phyloP scores from a whole-genome alignment of 2,797 vertebrate species.

The Huso huso region DNA sequence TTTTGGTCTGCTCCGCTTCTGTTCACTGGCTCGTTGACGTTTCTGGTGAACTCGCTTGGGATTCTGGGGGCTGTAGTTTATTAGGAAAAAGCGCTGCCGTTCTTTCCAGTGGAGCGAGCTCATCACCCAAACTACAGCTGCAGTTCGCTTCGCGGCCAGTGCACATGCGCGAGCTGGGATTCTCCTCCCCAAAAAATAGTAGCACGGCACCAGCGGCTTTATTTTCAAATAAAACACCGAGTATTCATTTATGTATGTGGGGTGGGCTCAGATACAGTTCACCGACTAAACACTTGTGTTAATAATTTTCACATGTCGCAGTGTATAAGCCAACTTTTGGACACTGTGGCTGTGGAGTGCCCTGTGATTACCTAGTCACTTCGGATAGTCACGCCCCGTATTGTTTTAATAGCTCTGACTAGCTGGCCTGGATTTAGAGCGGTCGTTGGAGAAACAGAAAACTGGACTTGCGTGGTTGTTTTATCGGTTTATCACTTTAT shows the following conservation, averaged over 20 bases:
- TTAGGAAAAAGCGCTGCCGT: not conserved
- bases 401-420: not conserved
- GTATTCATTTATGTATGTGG: too few relatives aligned
- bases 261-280: too few relatives aligned
- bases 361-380: not conserved
- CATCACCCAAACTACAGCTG: constrained; percentile 54
- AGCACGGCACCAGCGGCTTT: constrained; percentile 9
- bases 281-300: too few relatives aligned
- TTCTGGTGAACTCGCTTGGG: constrained; percentile 54
- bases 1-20: constrained; percentile 77
- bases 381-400: not conserved
- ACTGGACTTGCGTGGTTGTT: not conserved
- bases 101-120: not conserved
- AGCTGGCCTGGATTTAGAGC: not conserved
- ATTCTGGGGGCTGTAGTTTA: constrained; percentile 60
- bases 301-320: too few relatives aligned
- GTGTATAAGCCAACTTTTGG: too few relatives aligned
- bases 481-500: too few relatives aligned
- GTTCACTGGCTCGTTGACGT: constrained; percentile 68
- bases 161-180: constrained; percentile 43
- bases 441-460: constrained; percentile 1
- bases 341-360: not conserved
- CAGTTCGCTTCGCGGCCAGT: constrained; percentile 36
- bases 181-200: constrained; percentile 31
- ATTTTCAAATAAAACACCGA: too few relatives aligned